These are phyloP conservation scores for Ochlodes sylvanus DNA, from an alignment of 2,888 invertebrate species.

Conservation along the genomic window DNA sequence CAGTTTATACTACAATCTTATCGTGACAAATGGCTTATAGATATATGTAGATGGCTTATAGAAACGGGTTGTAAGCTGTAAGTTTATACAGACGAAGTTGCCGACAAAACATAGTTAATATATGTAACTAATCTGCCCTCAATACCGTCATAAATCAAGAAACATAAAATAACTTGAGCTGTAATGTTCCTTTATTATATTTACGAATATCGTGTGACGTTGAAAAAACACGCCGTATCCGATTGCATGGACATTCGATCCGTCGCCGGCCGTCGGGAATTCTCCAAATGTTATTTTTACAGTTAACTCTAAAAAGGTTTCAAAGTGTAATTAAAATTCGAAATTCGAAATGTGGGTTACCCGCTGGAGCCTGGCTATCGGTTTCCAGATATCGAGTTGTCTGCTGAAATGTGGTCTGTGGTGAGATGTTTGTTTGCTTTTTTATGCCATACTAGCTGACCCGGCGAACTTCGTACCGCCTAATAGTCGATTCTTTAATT, in stretches of 20 bases:
- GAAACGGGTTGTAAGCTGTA: no score
- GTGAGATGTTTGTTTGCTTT: background rate
- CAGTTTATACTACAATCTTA: no score
- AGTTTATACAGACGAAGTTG: no score
- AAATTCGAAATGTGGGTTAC: constrained; percentile 13
- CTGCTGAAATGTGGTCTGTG: constrained; percentile 7
- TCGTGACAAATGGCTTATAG: no score
- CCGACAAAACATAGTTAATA: background rate
- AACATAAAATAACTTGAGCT: constrained; percentile 50
- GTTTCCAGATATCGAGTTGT: constrained; percentile 12
- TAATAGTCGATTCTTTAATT: no score
- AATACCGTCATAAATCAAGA: constrained; percentile 41
- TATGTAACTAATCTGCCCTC: background rate
- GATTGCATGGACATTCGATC: constrained; percentile 51
- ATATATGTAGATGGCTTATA: no score
- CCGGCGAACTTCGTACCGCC: no score
- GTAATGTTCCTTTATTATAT: constrained; percentile 55
- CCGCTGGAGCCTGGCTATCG: background rate
- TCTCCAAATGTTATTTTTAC: constrained; percentile 42
- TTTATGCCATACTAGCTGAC: no score
- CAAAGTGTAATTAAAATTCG: constrained; percentile 17
- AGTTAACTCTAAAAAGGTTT: constrained; percentile 28
- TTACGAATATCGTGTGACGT: constrained; percentile 58
- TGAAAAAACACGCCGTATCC: constrained; percentile 53
- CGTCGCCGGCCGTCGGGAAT: constrained; percentile 43